Conservation (phyloP, 1,140 invertebrate species). For the Cryptotermes secundus region DNA sequence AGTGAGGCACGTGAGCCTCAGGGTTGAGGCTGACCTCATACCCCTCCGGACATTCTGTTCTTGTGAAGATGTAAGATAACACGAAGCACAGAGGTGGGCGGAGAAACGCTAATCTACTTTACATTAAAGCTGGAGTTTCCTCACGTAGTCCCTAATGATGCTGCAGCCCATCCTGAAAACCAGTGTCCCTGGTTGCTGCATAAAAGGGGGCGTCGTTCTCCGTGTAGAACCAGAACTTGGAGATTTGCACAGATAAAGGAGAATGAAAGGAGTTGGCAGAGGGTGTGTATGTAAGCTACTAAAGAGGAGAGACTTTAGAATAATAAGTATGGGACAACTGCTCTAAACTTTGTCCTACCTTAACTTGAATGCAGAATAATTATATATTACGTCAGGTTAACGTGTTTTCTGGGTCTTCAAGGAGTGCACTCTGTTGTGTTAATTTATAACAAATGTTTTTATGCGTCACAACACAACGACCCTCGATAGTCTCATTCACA, state of each 20-base stretch:
- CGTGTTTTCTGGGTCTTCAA: too few species aligned
- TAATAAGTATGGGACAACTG: neutral
- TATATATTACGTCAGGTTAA: too few species aligned
- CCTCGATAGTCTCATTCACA: too few species aligned
- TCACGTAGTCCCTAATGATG: constrained; percentile 15
- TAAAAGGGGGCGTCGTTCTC: constrained; percentile 4
- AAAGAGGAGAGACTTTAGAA: neutral
- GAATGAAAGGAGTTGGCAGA: neutral
- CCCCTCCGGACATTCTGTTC: neutral
- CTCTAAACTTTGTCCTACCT: neutral
- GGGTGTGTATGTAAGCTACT: neutral
- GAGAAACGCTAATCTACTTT: constrained; percentile 8
- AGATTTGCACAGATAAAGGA: neutral
- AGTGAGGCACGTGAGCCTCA: neutral
- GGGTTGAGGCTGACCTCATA: neutral
- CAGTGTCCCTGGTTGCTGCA: neutral
- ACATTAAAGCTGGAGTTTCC: constrained; percentile 15
- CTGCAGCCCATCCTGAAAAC: constrained; percentile 2
- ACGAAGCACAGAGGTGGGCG: neutral
- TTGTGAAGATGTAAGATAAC: constrained; percentile 11
- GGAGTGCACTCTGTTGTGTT: too few species aligned
- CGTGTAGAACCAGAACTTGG: neutral
- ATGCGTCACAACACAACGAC: too few species aligned
- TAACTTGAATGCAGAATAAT: neutral
- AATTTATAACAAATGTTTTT: too few species aligned